Conservation (phyloP, 2,888 invertebrate species). For the Thyatira batis region DNA sequence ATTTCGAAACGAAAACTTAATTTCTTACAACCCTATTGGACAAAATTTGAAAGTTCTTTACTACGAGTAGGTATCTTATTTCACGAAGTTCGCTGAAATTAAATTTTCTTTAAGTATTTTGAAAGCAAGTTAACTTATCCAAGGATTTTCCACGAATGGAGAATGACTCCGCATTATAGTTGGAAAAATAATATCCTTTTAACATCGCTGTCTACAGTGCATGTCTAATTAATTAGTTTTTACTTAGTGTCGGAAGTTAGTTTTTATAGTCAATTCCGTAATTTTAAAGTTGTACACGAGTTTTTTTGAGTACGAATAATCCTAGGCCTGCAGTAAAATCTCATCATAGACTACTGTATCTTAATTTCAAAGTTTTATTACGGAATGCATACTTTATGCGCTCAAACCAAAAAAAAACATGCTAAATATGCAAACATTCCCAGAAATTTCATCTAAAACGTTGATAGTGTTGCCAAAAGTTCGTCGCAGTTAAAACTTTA, state of each 20-base stretch:
- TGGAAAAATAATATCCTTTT: background rate
- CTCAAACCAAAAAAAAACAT: slow-evolving; percentile 44
- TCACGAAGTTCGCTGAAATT: slow-evolving; percentile 19
- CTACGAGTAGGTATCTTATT: background rate
- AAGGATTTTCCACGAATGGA: background rate
- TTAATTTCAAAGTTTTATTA: slow-evolving; percentile 22
- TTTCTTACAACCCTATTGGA: background rate
- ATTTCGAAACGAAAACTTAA: background rate
- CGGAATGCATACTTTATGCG: slow-evolving; percentile 19
- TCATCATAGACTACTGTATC: slow-evolving; percentile 6
- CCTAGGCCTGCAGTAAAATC: background rate
- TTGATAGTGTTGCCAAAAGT: slow-evolving; percentile 65
- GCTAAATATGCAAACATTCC: slow-evolving; percentile 48
- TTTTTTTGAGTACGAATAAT: background rate
- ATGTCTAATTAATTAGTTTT: slow-evolving; percentile 4
- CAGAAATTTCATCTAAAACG: slow-evolving; percentile 43
- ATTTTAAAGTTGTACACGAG: too few relatives aligned
- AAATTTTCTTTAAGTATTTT: slow-evolving; percentile 18
- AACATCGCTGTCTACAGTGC: background rate
- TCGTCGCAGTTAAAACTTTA: slow-evolving; percentile 62
- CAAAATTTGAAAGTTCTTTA: background rate
- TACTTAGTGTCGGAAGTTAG: slow-evolving; percentile 8
- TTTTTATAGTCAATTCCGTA: too few relatives aligned
- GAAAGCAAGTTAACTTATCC: slow-evolving; percentile 17
- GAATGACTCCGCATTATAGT: background rate